Percentiles rank a stretch among this genome's conserved stretches.
These are phyloP conservation scores for Galleria mellonella DNA, from an alignment of 1,140 invertebrate species.

Conservation along the genomic window DNA sequence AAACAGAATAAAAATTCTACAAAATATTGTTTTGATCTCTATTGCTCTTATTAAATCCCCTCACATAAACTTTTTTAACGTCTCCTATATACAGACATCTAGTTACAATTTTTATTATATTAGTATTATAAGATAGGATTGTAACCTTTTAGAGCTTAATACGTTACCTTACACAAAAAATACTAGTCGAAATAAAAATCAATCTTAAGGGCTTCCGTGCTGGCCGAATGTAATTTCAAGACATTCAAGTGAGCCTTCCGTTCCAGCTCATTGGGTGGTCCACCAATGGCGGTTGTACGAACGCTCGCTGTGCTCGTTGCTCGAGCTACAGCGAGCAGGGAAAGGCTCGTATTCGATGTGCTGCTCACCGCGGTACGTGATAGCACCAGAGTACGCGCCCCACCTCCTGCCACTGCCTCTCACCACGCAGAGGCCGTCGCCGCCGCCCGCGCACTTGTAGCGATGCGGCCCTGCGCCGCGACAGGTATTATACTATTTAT, in stretches of 20 bases:
- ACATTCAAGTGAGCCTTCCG: background rate
- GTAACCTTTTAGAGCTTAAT: too few species aligned
- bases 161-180: too few species aligned
- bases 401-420: constrained; percentile 46
- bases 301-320: constrained; percentile 55
- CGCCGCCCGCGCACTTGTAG: constrained; percentile 65
- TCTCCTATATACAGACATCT: too few species aligned
- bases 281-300: constrained; percentile 62
- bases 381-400: constrained; percentile 47
- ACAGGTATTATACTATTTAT: constrained; percentile 19
- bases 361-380: constrained; percentile 48
- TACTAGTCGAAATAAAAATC: too few species aligned
- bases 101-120: too few species aligned
- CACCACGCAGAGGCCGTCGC: constrained; percentile 37
- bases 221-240: too few species aligned
- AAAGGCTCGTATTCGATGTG: constrained; percentile 44
- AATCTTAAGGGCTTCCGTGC: too few species aligned
- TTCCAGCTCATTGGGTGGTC: constrained; percentile 57
- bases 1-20: too few species aligned
- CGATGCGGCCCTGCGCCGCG: constrained; percentile 42
- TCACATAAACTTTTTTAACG: too few species aligned
- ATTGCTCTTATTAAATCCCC: too few species aligned
- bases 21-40: too few species aligned
- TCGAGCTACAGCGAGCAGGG: constrained; percentile 55
- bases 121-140: too few species aligned